phyloP scores from a whole-genome alignment of 2,797 vertebrate species.

The Sebastes hubbsi region DNA sequence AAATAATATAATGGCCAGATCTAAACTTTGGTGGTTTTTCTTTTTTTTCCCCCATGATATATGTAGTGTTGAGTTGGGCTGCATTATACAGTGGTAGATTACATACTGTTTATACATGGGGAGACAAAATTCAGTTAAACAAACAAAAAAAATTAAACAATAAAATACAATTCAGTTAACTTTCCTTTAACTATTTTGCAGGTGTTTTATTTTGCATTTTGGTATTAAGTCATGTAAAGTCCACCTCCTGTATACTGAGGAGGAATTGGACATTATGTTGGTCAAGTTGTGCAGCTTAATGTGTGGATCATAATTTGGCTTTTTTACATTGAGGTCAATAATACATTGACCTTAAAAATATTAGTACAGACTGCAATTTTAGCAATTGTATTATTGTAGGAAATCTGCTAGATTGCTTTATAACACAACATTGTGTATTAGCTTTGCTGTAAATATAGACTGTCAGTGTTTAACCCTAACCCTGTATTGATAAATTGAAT shows the following conservation, averaged over 20 bases:
- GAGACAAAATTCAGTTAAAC: neutral
- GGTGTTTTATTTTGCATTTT: neutral
- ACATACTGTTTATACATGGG: neutral
- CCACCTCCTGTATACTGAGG: too few species aligned
- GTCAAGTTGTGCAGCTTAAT: neutral
- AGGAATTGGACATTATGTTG: neutral
- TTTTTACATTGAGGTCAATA: neutral
- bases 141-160: fast-evolving
- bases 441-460: too few species aligned
- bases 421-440: neutral
- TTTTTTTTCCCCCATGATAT: too few species aligned
- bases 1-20: fast-evolving
- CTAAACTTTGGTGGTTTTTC: too few species aligned
- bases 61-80: neutral
- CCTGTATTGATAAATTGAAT: neutral
- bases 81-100: neutral
- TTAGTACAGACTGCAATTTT: too few species aligned
- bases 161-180: too few species aligned
- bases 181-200: neutral
- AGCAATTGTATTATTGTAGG: neutral
- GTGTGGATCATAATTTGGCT: neutral
- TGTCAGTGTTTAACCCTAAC: neutral
- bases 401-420: neutral
- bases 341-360: too few species aligned
- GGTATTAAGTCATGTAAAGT: neutral